Base-by-base conservation (phyloP, 2,797 vertebrate species). In the Clarias fuscus region DNA sequence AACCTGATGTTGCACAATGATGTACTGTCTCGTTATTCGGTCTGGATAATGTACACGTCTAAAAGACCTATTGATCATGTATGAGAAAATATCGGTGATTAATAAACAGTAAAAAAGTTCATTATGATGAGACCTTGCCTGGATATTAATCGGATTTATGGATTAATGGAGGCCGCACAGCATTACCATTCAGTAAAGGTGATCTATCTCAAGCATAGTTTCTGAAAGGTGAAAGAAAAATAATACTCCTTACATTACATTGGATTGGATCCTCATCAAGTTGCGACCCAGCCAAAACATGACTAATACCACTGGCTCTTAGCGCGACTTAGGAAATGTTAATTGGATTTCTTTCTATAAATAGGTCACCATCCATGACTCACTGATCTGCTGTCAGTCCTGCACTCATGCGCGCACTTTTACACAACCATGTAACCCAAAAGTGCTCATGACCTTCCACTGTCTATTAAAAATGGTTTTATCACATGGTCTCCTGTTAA, bases 301-400 rank as follows among this genome's bases (percentile, higher is more conserved):
- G 7, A 76, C 82, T 65, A 84, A 87, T 62, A 80, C 78, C 76
- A 73, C 72, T 83, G 84, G 77, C 78, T 85, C 83, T 83, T 81
- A 86, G 65, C n/a, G 56, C 61, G 70, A 76, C 72, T 88, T 89
- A 76, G 84, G 71, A 71, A 82, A 58, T 83, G 83, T 61, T 90
- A 91, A 91, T 89, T 88, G 88, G 91, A 91, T 92, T 91, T 86
- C 76, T 75, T 80, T 88, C 83, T 83, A 86, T 71, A 90, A 89
- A 86, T 88, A 89, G 88, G 89, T 90, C 90, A 90, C 82, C 24
- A 77, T 84, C 80, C 86, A 88, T 61, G 77, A 79, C 11, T 79
- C 76, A 79, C 56, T 79, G 76, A 79, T 87, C 84, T 70, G 48
- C 79, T 86, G 85, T 82, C 81, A 68, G 77, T 58, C 59, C 85